Base-by-base conservation (phyloP, 2,113 vertebrate genomes). In the Eurystomus gularis region DNA sequence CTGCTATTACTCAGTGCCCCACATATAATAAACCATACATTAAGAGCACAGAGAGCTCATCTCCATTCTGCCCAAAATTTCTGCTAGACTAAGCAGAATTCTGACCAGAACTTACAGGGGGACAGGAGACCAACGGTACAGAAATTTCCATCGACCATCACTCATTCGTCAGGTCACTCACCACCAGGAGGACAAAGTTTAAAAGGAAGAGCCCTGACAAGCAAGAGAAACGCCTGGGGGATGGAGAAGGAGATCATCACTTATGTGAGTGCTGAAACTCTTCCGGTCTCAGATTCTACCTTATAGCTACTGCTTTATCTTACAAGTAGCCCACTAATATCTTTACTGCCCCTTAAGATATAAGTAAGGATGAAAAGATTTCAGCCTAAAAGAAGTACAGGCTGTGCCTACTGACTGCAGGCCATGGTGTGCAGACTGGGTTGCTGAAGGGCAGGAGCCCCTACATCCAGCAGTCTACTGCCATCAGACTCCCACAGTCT, bases 351-450 rank as follows among this genome's bases (percentile, higher is more conserved):
- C 55, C 76, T 40, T 69, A n/a, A 37, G 66, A 72, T 71, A 44
- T 1, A 8, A 82, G 44, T 25, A 48, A 82, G 40, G 31, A 80
- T 90, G 65, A 72, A 64, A 72, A 89, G 33, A 89, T 40, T 93
- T 79, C 48, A 89, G 73, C 48, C 77, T 69, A 23, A 46, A 85
- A 82, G 15, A 37, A 3, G 37, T 26, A 69, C 26, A 79, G 64
- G 21, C 28, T 73, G 51, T 77, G 58, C 42, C 70, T 54, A 10
- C 29, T 0, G 1, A 35, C 29, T 31, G n/a, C 75, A 94, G 78
- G 29, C 29, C 1, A 0, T 39, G 31, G 23, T 3, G 37, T 5
- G 14, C 2, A 5, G 40, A 51, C 4, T 9, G 1, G 54, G n/a
- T 4, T 44, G 46, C 51, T 60, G 39, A 49, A 87, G 78, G 70